Evolutionary conservation across 2,113 vertebrate genomes (phyloP).

Genomic region (Hucho hucho): DNA sequence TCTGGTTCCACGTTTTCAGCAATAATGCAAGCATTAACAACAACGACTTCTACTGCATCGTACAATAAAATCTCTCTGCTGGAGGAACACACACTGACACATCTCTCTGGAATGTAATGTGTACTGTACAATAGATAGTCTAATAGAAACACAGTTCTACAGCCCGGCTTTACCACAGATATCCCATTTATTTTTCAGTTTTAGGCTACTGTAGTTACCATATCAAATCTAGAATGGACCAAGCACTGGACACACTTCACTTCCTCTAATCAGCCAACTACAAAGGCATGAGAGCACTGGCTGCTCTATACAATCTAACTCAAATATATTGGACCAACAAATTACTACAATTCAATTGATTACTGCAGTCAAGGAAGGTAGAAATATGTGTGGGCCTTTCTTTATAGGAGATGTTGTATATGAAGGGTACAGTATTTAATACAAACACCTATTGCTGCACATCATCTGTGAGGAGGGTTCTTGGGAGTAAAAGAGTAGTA

Average conservation of each 20-base stretch:
- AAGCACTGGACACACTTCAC: slow-evolving; percentile 13
- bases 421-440: too few relatives aligned
- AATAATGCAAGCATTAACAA: neutral
- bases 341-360: neutral
- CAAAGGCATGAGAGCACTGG: neutral
- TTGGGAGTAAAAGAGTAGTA: neutral
- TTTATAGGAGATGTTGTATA: too few relatives aligned
- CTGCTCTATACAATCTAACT: neutral
- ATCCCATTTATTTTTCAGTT: neutral
- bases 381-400: too few relatives aligned
- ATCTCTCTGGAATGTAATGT: slow-evolving; percentile 34
- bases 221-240: slow-evolving; percentile 14
- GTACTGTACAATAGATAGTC: slow-evolving; percentile 34
- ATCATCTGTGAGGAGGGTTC: neutral
- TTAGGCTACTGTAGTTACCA: neutral
- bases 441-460: neutral
- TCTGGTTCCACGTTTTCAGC: neutral
- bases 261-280: slow-evolving; percentile 15
- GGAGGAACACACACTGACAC: slow-evolving; percentile 27
- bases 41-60: slow-evolving; percentile 10
- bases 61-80: slow-evolving; percentile 17
- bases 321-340: neutral
- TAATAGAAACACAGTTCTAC: slow-evolving; percentile 27
- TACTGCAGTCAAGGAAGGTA: neutral
- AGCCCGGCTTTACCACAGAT: slow-evolving; percentile 8